Conservation (phyloP, 1,140 invertebrate genomes). For the Bombus confusus region DNA sequence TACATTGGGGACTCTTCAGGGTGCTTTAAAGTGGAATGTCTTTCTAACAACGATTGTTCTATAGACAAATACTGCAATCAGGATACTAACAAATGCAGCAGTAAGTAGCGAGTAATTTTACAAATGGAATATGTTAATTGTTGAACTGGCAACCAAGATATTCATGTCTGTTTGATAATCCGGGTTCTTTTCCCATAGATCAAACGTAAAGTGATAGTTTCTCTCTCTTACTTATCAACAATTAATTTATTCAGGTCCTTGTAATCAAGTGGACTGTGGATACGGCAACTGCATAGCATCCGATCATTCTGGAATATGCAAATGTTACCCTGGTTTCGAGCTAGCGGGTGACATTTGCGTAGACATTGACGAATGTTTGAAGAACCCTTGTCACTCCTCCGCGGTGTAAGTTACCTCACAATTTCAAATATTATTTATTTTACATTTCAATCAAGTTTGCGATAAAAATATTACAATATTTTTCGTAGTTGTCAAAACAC, state of each 20-base stretch:
- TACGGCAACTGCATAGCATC: slow-evolving; percentile 88
- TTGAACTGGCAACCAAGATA: no score
- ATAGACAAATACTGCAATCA: slow-evolving; percentile 88
- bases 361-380: slow-evolving; percentile 91
- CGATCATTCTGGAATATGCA: slow-evolving; percentile 88
- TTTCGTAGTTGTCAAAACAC: slow-evolving; percentile 87
- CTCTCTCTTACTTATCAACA: neutral
- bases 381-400: slow-evolving; percentile 90
- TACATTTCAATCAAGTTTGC: no score
- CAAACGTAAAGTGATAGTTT: neutral
- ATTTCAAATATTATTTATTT: neutral
- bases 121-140: no score
- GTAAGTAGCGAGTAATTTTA: slow-evolving; percentile 79
- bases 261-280: slow-evolving; percentile 88
- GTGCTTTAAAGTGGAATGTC: slow-evolving; percentile 93
- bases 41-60: slow-evolving; percentile 89
- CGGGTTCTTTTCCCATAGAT: neutral
- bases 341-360: slow-evolving; percentile 87
- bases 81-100: slow-evolving; percentile 89
- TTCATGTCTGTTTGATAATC: neutral
- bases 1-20: slow-evolving; percentile 91
- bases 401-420: slow-evolving; percentile 83
- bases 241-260: slow-evolving; percentile 85
- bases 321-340: slow-evolving; percentile 89
- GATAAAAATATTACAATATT: neutral